Conservation (phyloP, 2,113 vertebrate species). For the Mormyrus lacerda region DNA sequence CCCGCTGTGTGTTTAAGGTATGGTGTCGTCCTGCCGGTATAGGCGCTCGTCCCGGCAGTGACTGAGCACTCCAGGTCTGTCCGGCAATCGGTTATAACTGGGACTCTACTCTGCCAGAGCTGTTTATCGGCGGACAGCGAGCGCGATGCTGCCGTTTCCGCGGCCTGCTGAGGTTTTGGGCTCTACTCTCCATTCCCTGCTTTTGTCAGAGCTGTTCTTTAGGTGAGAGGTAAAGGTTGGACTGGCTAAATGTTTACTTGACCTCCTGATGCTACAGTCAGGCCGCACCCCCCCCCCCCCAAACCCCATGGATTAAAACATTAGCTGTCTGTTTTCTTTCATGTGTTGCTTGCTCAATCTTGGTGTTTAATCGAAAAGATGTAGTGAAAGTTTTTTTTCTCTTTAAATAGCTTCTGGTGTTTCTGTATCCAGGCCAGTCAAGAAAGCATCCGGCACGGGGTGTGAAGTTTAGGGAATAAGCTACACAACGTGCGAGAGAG, state of each 20-base stretch:
- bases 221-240: background rate
- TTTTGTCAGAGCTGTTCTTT: background rate
- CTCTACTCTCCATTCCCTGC: background rate
- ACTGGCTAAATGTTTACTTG: background rate
- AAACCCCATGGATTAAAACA: background rate
- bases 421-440: background rate
- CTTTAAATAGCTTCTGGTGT: background rate
- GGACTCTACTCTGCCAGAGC: background rate
- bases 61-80: background rate
- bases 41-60: background rate
- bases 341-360: background rate
- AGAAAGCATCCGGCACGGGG: background rate
- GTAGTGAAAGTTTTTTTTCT: background rate
- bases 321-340: background rate
- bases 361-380: background rate
- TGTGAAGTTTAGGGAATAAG: background rate
- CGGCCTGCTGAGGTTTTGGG: background rate
- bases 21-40: background rate
- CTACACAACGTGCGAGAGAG: background rate
- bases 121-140: background rate
- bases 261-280: background rate
- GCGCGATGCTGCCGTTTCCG: background rate
- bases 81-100: background rate
- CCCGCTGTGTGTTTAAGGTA: background rate
- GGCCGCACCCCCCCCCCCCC: background rate